A percentile compares a stretch with the other conserved stretches of the same genome.
phyloP scores from a whole-genome alignment of 2,113 vertebrate species.

The human (Homo sapiens) region DNA sequence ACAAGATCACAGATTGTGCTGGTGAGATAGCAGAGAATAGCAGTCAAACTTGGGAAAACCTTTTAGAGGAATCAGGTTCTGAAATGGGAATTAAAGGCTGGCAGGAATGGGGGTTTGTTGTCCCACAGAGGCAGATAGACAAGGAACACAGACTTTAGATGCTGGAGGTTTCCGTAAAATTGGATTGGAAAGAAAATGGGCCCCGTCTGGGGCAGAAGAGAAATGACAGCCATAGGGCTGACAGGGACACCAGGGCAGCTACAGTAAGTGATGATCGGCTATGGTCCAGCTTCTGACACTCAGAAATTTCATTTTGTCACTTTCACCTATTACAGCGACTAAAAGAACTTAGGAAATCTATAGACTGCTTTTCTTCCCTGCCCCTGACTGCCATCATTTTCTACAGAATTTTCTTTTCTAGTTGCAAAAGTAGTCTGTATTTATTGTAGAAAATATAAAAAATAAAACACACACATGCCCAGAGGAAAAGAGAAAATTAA shows the following conservation, averaged over 20 bases:
- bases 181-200: not conserved
- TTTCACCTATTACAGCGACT: not conserved
- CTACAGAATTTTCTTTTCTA: not conserved
- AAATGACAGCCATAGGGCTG: not conserved
- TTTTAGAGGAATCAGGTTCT: not conserved
- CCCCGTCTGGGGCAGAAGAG: not conserved
- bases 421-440: not conserved
- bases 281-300: not conserved
- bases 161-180: not conserved
- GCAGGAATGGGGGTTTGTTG: not conserved
- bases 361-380: not conserved
- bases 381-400: not conserved
- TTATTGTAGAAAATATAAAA: constrained; percentile 12
- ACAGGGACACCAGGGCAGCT: accelerated
- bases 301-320: not conserved
- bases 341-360: not conserved
- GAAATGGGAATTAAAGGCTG: not conserved
- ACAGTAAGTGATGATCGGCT: not conserved
- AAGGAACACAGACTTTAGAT: not conserved
- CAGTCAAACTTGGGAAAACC: not conserved
- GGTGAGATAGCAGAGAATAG: not conserved
- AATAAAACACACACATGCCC: not conserved
- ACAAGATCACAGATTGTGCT: not conserved
- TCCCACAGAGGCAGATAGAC: not conserved
- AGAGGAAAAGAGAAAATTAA: not conserved